phyloP scores from a whole-genome alignment of 2,797 vertebrate species.

The Malacoraja senta region DNA sequence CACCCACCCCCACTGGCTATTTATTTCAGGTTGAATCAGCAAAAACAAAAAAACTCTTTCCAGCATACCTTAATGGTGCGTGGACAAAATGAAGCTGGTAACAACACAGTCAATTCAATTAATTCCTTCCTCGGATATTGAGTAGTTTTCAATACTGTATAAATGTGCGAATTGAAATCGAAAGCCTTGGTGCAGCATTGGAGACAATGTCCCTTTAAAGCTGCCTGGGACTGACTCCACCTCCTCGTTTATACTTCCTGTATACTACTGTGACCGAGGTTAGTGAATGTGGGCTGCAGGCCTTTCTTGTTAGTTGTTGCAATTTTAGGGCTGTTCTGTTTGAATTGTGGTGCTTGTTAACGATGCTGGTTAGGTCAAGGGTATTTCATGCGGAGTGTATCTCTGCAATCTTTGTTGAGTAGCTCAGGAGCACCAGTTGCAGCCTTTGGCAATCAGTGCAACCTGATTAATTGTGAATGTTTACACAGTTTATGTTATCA shows the following conservation, averaged over 20 bases:
- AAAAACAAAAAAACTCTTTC: no score
- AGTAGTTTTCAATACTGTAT: no score
- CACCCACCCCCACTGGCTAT: no score
- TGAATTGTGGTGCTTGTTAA: not conserved
- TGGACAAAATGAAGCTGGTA: not conserved
- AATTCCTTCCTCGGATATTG: not conserved
- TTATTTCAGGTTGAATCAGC: not conserved
- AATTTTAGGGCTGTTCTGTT: not conserved
- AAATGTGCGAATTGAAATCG: no score
- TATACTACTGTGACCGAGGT: not conserved
- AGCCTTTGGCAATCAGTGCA: not conserved
- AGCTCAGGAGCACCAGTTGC: not conserved
- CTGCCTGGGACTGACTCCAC: not conserved
- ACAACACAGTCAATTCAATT: not conserved
- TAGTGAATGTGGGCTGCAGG: not conserved
- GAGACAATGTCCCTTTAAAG: slow-evolving; percentile 28
- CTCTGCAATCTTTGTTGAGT: not conserved
- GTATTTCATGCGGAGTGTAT: no score
- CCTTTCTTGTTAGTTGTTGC: not conserved
- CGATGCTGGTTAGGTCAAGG: not conserved
- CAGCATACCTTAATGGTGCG: not conserved
- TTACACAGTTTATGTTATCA: not conserved
- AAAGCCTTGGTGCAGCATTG: not conserved
- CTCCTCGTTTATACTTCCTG: not conserved
- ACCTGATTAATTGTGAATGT: not conserved